Conservation (phyloP, 2,113 vertebrate genomes). For the Ochotona princeps region DNA sequence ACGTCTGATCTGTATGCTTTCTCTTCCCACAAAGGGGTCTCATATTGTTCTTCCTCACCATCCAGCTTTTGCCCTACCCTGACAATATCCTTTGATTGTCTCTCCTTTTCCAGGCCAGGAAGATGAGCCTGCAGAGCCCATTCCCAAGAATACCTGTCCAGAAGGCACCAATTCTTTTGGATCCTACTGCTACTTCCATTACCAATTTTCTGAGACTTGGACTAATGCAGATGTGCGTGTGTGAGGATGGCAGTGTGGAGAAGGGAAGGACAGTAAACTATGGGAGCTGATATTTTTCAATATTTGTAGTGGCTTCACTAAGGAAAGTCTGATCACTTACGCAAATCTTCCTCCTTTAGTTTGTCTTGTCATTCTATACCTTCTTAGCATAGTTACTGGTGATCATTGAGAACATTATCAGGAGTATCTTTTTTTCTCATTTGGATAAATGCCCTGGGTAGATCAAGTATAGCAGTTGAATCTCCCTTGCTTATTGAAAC, state of each 20-base stretch:
- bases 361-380: neutral
- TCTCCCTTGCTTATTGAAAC: neutral
- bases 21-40: rapidly evolving
- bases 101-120: neutral
- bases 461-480: rapidly evolving
- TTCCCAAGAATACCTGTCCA: neutral
- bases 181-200: neutral
- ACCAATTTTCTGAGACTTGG: neutral
- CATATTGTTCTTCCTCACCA: neutral
- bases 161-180: neutral
- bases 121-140: neutral
- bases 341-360: neutral
- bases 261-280: neutral
- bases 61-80: neutral
- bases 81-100: neutral
- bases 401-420: neutral
- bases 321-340: rapidly evolving
- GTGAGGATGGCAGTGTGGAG: neutral
- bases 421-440: neutral
- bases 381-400: neutral
- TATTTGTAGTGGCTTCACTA: neutral
- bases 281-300: neutral
- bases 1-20: neutral
- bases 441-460: neutral
- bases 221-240: neutral